Conservation (phyloP, 2,113 vertebrate genomes). For the Formicarius rufipectus region DNA sequence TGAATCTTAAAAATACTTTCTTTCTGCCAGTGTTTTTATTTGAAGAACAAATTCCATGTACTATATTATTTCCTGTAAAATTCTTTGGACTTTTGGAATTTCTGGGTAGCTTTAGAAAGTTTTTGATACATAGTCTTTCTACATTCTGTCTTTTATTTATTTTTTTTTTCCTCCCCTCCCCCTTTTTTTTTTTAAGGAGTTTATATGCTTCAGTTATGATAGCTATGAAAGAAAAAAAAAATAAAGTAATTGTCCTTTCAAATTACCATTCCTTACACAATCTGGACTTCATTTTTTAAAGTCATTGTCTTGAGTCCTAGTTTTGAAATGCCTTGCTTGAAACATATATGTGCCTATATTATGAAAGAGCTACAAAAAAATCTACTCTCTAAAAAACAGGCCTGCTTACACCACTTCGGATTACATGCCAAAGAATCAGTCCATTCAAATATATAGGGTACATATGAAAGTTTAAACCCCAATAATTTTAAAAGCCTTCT, state of each 20-base stretch:
- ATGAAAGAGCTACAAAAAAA: neutral
- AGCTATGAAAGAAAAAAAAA: neutral
- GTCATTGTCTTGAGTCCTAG: neutral
- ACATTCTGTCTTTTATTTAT: rapidly evolving
- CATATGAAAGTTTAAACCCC: neutral
- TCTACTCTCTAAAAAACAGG: neutral
- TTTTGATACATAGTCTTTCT: neutral
- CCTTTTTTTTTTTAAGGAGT: rapidly evolving
- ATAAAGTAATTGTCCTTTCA: neutral
- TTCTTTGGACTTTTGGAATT: neutral
- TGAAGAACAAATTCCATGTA: neutral
- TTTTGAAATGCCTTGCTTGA: neutral
- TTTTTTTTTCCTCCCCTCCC: no score
- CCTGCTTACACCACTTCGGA: neutral
- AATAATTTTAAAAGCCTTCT: neutral
- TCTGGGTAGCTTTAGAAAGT: neutral
- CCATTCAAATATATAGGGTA: neutral
- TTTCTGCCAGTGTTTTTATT: neutral
- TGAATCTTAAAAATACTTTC: neutral
- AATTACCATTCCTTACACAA: neutral
- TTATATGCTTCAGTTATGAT: neutral
- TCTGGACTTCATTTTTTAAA: rapidly evolving
- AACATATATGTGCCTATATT: neutral
- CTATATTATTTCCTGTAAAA: neutral
- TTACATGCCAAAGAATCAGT: neutral